Evolutionary conservation across 2,797 vertebrate species (phyloP).

Genomic region (Silurus lanzhouensis): DNA sequence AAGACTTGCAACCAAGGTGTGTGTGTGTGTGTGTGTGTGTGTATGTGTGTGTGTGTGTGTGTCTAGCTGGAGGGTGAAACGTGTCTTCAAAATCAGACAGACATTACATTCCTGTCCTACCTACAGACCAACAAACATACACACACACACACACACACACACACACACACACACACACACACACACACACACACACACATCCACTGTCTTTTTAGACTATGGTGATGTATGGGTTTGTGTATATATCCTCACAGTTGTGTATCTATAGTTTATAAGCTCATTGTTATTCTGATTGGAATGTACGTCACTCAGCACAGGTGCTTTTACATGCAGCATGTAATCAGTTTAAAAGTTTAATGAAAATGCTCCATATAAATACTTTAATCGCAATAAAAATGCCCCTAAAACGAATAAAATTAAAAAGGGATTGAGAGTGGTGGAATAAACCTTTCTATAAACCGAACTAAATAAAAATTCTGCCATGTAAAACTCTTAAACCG

Average conservation of each 20-base stretch:
- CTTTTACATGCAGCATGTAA: too few relatives aligned
- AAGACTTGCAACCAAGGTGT: conserved; percentile 95
- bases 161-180: neutral
- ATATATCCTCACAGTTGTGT: neutral
- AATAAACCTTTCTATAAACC: too few relatives aligned
- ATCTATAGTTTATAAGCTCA: too few relatives aligned
- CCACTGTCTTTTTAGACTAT: neutral
- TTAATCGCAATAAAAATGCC: too few relatives aligned
- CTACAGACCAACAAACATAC: neutral
- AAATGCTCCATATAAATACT: too few relatives aligned
- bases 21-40: conserved; percentile 14
- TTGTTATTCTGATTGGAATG: too few relatives aligned
- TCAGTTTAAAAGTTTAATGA: too few relatives aligned
- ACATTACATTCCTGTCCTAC: conserved; percentile 27
- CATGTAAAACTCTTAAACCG: too few relatives aligned
- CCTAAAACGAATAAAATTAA: too few relatives aligned
- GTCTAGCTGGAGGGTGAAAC: conserved; percentile 23
- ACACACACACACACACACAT: neutral
- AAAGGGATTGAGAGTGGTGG: too few relatives aligned
- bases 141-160: neutral
- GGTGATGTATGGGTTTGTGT: neutral
- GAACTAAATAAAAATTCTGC: too few relatives aligned
- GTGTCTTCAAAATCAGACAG: conserved; percentile 27
- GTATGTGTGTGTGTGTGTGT: conserved; percentile 24
- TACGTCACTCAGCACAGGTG: too few relatives aligned